Conservation (phyloP, 1,140 invertebrate species). For the Carcinoscorpius rotundicauda region DNA sequence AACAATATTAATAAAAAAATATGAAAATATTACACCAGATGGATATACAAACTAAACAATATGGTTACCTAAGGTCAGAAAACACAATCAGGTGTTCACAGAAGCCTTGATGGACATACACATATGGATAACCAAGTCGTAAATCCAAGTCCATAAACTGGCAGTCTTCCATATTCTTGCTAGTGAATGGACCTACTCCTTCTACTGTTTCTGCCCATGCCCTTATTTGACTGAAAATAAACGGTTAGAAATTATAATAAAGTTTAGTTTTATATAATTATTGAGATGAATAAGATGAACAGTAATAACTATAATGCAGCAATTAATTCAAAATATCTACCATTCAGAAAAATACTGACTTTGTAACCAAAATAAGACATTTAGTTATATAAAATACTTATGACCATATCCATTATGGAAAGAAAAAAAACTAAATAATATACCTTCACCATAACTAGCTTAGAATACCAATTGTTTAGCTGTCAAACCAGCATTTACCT, state of each 20-base stretch:
- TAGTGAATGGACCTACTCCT: slow-evolving; percentile 41
- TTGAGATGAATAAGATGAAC: neutral
- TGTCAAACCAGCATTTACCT: slow-evolving; percentile 24
- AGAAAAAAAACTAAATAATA: neutral
- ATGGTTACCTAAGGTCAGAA: slow-evolving; percentile 46
- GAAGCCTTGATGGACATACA: slow-evolving; percentile 75
- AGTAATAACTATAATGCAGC: neutral
- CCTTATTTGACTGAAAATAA: slow-evolving; percentile 36
- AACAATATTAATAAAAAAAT: too few relatives aligned
- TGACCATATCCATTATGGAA: neutral
- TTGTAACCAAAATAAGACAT: neutral
- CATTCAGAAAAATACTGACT: neutral
- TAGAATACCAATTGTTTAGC: neutral
- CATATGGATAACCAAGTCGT: slow-evolving; percentile 59
- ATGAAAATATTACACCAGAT: too few relatives aligned
- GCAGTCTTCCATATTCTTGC: slow-evolving; percentile 45
- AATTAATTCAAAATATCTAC: neutral
- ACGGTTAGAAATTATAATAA: slow-evolving; percentile 2
- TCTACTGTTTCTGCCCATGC: slow-evolving; percentile 44
- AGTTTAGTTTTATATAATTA: neutral
- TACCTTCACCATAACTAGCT: neutral
- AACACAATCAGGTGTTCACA: slow-evolving; percentile 77
- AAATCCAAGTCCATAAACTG: slow-evolving; percentile 49
- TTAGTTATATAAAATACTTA: neutral
- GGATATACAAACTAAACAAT: neutral